Conservation (phyloP, 2,113 vertebrate species). For the Solea solea region DNA sequence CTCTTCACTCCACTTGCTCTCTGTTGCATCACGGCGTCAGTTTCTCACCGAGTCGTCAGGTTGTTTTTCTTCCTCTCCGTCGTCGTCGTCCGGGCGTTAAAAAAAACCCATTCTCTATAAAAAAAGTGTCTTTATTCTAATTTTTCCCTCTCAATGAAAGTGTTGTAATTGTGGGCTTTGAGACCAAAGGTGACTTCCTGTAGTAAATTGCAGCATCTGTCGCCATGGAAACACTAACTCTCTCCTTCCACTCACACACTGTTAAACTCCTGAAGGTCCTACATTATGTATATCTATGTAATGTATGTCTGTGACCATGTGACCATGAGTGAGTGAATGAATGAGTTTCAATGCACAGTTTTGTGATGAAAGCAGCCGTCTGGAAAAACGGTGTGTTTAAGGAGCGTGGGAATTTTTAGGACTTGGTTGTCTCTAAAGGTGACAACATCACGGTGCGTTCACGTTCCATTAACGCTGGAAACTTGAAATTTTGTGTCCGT, state of each 20-base stretch:
- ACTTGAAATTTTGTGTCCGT: too few species aligned
- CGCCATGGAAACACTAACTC: not conserved
- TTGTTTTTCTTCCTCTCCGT: slow-evolving; percentile 7
- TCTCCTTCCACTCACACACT: not conserved
- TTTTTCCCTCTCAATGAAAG: not conserved
- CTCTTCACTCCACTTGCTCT: slow-evolving; percentile 61
- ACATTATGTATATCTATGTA: too few species aligned
- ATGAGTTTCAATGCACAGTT: too few species aligned
- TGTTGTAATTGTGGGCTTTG: not conserved
- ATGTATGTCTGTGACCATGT: too few species aligned
- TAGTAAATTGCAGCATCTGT: not conserved
- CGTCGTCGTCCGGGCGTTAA: not conserved
- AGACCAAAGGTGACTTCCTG: not conserved
- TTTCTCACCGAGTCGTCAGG: slow-evolving; percentile 31
- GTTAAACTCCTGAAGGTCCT: not conserved
- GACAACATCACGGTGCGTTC: too few species aligned
- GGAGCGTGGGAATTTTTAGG: too few species aligned
- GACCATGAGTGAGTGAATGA: too few species aligned
- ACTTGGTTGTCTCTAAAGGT: too few species aligned
- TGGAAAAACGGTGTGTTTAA: too few species aligned
- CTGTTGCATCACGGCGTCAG: slow-evolving; percentile 70
- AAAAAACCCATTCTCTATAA: too few species aligned
- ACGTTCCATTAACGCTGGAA: too few species aligned
- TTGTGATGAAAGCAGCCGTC: too few species aligned
- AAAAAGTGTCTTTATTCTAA: not conserved